Percentiles rank a stretch among this genome's conserved stretches.
phyloP scores from a whole-genome alignment of 2,797 vertebrate species.

The Mycteria americana region DNA sequence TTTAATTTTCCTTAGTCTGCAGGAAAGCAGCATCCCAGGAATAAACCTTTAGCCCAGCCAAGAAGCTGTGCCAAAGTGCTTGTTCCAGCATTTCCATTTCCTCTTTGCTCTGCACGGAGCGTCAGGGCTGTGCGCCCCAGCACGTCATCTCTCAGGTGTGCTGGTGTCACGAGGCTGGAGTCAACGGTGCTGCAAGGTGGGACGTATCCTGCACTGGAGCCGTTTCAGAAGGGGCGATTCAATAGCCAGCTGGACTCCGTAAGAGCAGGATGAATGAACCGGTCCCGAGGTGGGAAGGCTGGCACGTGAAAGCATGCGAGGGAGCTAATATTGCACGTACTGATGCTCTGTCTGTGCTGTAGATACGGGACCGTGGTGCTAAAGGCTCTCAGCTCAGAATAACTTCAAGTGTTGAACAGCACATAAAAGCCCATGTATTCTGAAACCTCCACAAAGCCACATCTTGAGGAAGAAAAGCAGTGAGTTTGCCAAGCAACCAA shows the following conservation, averaged over 20 bases:
- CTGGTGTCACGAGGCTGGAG: neutral
- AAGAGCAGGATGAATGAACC: neutral
- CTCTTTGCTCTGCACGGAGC: neutral
- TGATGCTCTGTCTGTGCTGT: neutral
- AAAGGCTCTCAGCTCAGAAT: neutral
- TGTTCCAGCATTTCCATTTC: conserved; percentile 59
- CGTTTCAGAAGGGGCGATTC: neutral
- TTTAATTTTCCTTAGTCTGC: conserved; percentile 70
- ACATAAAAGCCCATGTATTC: neutral
- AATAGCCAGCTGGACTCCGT: neutral
- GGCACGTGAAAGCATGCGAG: neutral
- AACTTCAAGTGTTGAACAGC: neutral
- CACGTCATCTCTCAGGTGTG: neutral
- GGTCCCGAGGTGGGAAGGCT: neutral
- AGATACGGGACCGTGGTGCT: neutral
- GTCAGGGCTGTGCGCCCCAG: neutral
- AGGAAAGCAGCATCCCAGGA: conserved; percentile 64
- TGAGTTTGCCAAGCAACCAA: neutral
- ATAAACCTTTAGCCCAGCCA: conserved; percentile 63
- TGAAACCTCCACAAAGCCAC: neutral
- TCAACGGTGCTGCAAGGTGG: neutral
- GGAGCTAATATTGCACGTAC: neutral
- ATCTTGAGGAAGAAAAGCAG: neutral
- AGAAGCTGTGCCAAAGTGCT: conserved; percentile 57
- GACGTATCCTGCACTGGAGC: neutral